Conservation (phyloP, 2,888 invertebrate species). For the Harmothoe impar region DNA sequence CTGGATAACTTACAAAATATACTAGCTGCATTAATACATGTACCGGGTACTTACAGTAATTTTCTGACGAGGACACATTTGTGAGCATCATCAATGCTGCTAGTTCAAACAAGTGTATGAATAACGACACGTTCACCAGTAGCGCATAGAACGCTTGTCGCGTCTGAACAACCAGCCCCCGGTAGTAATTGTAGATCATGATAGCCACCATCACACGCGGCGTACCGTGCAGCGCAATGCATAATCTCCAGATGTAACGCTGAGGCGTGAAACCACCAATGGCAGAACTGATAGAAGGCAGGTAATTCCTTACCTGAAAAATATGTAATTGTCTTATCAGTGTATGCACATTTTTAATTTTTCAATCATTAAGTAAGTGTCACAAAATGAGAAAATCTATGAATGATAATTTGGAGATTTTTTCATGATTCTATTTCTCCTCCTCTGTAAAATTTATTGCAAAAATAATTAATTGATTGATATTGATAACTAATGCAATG, state of each 20-base stretch:
- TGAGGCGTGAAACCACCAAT: conserved; percentile 94
- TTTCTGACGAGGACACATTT: conserved; percentile 94
- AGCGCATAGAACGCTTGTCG: conserved; percentile 57
- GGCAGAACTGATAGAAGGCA: conserved; percentile 97
- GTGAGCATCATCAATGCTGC: conserved; percentile 93
- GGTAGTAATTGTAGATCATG: conserved; percentile 88
- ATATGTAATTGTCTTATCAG: no score
- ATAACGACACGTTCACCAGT: conserved; percentile 64
- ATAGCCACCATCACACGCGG: conserved; percentile 91
- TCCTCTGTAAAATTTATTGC: no score
- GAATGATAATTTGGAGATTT: no score
- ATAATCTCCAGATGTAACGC: conserved; percentile 95
- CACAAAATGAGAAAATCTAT: no score
- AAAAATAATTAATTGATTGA: no score
- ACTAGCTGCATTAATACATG: no score
- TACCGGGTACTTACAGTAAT: conserved; percentile 91
- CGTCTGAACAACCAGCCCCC: conserved; percentile 38
- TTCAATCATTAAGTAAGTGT: no score
- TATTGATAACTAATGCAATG: no score
- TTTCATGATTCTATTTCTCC: no score
- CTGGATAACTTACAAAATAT: no score
- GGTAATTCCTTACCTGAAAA: conserved; percentile 93
- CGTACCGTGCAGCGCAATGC: conserved; percentile 93
- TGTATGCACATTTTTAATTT: no score
- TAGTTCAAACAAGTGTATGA: conserved; percentile 94